phyloP scores from a whole-genome alignment of 2,888 invertebrate species.

The Drosophila peninsularis region DNA sequence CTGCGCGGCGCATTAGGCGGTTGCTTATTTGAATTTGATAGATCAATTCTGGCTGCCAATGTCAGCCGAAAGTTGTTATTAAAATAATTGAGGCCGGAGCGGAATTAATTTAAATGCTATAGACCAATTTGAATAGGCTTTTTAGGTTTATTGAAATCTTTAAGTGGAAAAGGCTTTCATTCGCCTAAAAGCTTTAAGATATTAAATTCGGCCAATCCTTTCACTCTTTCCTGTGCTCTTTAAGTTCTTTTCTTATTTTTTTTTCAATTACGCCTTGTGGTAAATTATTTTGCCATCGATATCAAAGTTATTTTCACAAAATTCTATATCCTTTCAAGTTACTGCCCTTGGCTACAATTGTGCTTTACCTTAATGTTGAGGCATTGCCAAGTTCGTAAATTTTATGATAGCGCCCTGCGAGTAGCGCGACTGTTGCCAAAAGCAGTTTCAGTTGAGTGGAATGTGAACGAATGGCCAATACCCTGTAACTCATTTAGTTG shows the following conservation, averaged over 20 bases:
- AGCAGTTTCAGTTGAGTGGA: not conserved
- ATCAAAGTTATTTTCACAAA: not conserved
- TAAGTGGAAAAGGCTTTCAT: not conserved
- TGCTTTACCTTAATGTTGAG: conserved; percentile 8
- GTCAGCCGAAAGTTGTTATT: conserved; percentile 1
- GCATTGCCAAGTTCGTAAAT: conserved; percentile 2
- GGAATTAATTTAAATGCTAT: not conserved
- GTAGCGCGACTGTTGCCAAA: conserved; percentile 36
- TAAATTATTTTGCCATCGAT: not conserved
- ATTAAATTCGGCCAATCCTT: not conserved
- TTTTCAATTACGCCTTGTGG: too few relatives aligned
- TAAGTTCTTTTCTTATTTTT: not conserved
- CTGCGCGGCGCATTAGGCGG: conserved; percentile 15
- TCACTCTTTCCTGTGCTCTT: too few relatives aligned
- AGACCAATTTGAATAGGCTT: not conserved
- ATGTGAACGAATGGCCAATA: not conserved
- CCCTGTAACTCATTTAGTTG: not conserved
- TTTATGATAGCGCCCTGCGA: conserved; percentile 5
- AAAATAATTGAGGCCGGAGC: not conserved
- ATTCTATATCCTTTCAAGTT: not conserved
- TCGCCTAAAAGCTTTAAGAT: not conserved
- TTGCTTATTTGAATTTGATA: conserved; percentile 20
- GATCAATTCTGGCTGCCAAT: conserved; percentile 34
- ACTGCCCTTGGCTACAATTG: not conserved
- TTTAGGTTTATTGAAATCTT: not conserved